Percentiles rank a stretch among this genome's conserved stretches.
Evolutionary conservation across 2,797 vertebrate species (phyloP).

Genomic region (Syncerus caffer): DNA sequence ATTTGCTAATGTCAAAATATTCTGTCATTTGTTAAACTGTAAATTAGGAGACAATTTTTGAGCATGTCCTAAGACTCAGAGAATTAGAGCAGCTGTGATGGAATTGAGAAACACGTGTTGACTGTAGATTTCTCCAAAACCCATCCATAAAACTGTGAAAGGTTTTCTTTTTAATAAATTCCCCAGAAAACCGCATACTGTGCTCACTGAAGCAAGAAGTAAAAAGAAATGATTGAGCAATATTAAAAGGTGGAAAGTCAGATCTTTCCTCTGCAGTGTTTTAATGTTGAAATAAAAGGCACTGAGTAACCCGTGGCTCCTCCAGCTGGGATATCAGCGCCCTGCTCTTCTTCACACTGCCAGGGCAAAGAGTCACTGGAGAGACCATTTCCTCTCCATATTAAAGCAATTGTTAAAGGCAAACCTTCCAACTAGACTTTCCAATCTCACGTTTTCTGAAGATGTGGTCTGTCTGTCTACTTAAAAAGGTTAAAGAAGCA

Average conservation of each 20-base stretch:
- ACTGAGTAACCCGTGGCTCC: background rate
- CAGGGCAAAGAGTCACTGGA: background rate
- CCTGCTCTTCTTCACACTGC: background rate
- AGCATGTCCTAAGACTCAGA: slow-evolving; percentile 9
- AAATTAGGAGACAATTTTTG: slow-evolving; percentile 60
- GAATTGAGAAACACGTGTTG: background rate
- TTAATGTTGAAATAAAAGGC: slow-evolving; percentile 63
- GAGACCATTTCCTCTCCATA: background rate
- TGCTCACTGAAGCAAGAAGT: slow-evolving; percentile 66
- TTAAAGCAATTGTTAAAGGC: background rate
- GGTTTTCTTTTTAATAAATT: slow-evolving; percentile 69
- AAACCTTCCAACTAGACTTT: slow-evolving; percentile 11
- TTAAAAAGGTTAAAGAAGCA: background rate
- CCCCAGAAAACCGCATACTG: slow-evolving; percentile 51
- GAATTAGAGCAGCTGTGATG: slow-evolving; percentile 35
- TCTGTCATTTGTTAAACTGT: slow-evolving; percentile 58
- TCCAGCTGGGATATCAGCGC: background rate
- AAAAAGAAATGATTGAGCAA: slow-evolving; percentile 70
- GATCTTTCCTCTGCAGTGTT: slow-evolving; percentile 43
- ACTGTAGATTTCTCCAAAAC: slow-evolving; percentile 60
- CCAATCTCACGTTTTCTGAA: background rate
- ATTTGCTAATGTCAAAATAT: slow-evolving; percentile 52
- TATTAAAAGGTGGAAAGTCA: slow-evolving; percentile 61
- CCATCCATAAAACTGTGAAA: slow-evolving; percentile 45
- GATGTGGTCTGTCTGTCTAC: background rate